Evolutionary conservation across 2,888 invertebrate genomes (phyloP).

Genomic region (Harpalus rubripes): DNA sequence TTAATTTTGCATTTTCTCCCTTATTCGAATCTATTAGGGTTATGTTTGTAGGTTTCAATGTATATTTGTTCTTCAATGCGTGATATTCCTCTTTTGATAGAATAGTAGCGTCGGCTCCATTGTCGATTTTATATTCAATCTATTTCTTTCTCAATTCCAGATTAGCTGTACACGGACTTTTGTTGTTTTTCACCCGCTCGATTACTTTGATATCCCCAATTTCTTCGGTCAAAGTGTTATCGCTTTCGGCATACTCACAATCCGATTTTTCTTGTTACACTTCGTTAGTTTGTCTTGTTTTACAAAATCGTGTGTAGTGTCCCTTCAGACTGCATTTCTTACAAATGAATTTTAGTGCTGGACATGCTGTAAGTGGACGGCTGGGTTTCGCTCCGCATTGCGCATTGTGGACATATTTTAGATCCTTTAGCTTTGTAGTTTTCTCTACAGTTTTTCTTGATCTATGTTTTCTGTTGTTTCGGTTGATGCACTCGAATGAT

Average conservation of each 20-base stretch:
- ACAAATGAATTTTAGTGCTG: conserved; percentile 68
- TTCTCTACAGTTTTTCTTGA: not conserved
- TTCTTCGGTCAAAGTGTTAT: not conserved
- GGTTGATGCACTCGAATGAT: not conserved
- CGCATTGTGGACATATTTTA: not conserved
- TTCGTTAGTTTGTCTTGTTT: conserved; percentile 45
- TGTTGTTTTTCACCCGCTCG: not conserved
- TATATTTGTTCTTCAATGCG: not conserved
- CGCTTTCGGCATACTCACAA: too few relatives aligned
- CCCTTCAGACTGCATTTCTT: conserved; percentile 69
- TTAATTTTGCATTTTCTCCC: conserved; percentile 9
- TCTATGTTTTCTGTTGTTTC: not conserved
- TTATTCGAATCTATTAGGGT: not conserved
- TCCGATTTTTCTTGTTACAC: not conserved
- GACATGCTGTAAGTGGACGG: conserved; percentile 64
- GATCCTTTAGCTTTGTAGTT: not conserved
- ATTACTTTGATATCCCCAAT: not conserved
- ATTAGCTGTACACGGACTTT: conserved; percentile 43
- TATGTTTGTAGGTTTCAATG: not conserved
- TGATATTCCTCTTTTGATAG: conserved; percentile 22
- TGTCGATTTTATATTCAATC: conserved; percentile 63
- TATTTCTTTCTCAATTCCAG: not conserved
- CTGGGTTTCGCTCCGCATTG: conserved; percentile 61
- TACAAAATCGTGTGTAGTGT: conserved; percentile 69
- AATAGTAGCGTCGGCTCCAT: conserved; percentile 61